Base-by-base conservation (phyloP, 2,888 invertebrate genomes). In the Caenorhabditis uteleia region DNA sequence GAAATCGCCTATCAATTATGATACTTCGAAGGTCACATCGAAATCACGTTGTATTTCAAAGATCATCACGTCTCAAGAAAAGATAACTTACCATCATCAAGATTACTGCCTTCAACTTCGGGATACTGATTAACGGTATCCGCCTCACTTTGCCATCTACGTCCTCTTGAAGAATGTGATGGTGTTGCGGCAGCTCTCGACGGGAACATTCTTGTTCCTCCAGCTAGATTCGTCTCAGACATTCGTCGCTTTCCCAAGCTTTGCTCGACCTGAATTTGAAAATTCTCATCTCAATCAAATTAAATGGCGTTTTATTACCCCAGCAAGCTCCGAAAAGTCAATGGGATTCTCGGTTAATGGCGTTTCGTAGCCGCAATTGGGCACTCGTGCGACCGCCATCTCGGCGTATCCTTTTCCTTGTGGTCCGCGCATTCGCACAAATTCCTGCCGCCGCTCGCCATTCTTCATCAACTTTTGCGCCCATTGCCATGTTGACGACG, bases 361-460 rank as follows among this genome's bases (percentile, higher is more conserved):
- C 14, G 95, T 95, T 85, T 95, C 95, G 2, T 91, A 91, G 1
- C 95, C 95, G 16, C 91, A 91, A 21, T 88, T 91, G 50, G 78
- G 77, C 44, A 84, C 86, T 80, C 78, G 82, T 77, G 68, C 84
- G 29, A 87, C 86, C 1, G 95, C 95, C 91, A 97, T 94, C 87
- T 98, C 95, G 0, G 95, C 95, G 86, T 93, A 92, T 0, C 92
- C 93, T 45, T 77, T 82, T 16, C 93, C 93, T 83, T 91, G 90
- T 14, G 97, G 97, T 14, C 97, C 97, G 85, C 95, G 91, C 94
- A 98, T 94, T 62, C 94, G 89, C 45, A 98, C 95, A 87, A 95
- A 98, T 86, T 98, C 97, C 83, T 95, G 92, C 55, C 95, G 42
- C 33, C 74, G 49, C 8, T 71, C 70, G n/a, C 68, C 68, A 8